Evolutionary conservation across 2,888 invertebrate species (phyloP), one percentile per base, ranked within the genome.

Genomic region (Alloscopus bannaensis): DNA sequence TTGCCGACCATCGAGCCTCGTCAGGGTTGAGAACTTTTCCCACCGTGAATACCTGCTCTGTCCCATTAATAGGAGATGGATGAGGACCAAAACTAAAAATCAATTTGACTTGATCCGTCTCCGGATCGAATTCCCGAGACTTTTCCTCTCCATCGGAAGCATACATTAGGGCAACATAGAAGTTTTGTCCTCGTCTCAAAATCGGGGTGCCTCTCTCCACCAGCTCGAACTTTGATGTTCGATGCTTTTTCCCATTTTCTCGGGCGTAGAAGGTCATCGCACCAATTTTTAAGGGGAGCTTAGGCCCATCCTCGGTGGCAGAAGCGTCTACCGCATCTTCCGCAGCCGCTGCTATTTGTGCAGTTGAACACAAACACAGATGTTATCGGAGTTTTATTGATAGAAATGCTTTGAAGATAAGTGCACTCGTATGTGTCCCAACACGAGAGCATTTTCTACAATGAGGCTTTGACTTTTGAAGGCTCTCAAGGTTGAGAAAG

Each of bases 121-220:
- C 88, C 66, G 91, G 90, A 80, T 92, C 90, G 86, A 91, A 93
- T 0, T 90, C 89, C 31, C 93, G 89, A 45, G 42, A 55, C 50
- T 77, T 31, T n/a, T n/a, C n/a, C n/a, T n/a, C n/a, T n/a, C n/a
- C n/a, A 50, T 29, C 84, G 91, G 88, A 87, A 87, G 85, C 94
- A 55, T 92, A 89, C 22, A 94, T 87, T 22, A 85, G 45, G 0
- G 92, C 92, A 3, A 94, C 89, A 79, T 91, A 92, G 89, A 95
- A 94, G 0, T 91, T 90, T 86, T 93, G 92, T 0, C 94, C 95
- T 28, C 95, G 90, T 3, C 95, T 90, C 1, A 95, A 89, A 24
- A 95, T 91, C 0, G 93, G 90, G 0, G 90, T 90, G 0, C 92
- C 91, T 2, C 91, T 90, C 36, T 92, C 91, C 0, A 93, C 91